Base-by-base conservation (phyloP, 2,113 vertebrate species). In the Pampusana beccarii region DNA sequence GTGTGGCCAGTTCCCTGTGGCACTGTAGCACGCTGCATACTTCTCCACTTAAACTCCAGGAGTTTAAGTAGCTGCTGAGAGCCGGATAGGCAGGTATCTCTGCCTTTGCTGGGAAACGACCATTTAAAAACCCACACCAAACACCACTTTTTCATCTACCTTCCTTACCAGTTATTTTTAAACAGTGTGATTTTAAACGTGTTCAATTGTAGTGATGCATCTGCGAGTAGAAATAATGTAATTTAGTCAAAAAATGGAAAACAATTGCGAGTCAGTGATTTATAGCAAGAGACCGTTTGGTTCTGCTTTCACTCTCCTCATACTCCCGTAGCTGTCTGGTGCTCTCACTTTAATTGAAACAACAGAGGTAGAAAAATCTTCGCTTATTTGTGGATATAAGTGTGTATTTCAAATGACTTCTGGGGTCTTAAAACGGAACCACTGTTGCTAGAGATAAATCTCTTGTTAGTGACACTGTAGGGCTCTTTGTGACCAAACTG, bases 231-330 rank as follows among this genome's bases (percentile, higher is more conserved):
- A 53, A 78, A 53, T 11, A 78, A 53, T 42, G n/a, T 19, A 36
- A 78, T 70, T 53, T 34, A 33, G 8, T 48, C 71, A 58, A 20
- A n/a, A 86, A 72, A 51, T 26, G 13, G 42, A 28, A 78, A 65
- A 10, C 8, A 1, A 33, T 6, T 7, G 1, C 1, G 4, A 46
- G 29, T 33, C 23, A 53, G 28, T 29, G 4, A 15, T 57, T 56
- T 69, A 6, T 26, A 44, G 40, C 4, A 13, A 5, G 16, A 60
- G 42, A 40, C 11, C 1, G 0, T 60, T 67, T 84, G 87, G 16
- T 36, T 90, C 28, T 66, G 14, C 14, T 36, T 53, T 88, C 23
- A 28, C 7, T 16, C 11, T 58, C 28, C 15, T n/a, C 33, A 5
- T 46, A 13, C 72, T 71, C 42, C 33, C 29, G 61, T 54, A 80